These are phyloP conservation scores for Cephalopterus ornatus DNA, from an alignment of 2,113 vertebrate species.

Conservation along the genomic window DNA sequence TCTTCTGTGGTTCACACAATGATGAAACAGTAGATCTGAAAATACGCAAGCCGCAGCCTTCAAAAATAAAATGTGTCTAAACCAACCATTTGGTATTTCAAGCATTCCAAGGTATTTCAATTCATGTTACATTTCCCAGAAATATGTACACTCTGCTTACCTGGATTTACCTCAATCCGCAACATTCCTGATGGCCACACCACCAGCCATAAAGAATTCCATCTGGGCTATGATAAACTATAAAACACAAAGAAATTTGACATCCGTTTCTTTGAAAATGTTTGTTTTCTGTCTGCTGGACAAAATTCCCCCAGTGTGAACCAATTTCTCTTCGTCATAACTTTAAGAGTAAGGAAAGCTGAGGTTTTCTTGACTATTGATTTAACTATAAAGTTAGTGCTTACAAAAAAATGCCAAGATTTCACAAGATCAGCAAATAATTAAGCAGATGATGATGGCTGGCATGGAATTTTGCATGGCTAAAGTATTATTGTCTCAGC, in stretches of 20 bases:
- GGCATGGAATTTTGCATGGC: background rate
- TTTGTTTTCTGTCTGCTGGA: background rate
- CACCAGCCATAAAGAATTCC: background rate
- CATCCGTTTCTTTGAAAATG: background rate
- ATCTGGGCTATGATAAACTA: background rate
- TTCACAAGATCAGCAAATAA: background rate
- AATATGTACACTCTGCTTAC: background rate
- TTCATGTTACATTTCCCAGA: background rate
- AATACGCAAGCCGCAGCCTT: background rate
- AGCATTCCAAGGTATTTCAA: background rate
- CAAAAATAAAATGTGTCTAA: background rate
- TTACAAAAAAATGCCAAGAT: background rate
- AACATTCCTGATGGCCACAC: background rate
- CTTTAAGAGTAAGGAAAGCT: background rate
- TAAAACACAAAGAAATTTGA: background rate
- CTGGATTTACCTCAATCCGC: background rate
- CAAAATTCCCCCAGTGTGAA: background rate
- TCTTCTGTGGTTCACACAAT: background rate
- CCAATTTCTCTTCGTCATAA: background rate
- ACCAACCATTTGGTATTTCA: background rate
- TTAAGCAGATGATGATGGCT: background rate
- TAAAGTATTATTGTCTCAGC: background rate
- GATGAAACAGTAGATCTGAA: background rate
- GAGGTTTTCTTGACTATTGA: background rate
- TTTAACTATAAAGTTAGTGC: background rate